Conservation (phyloP, 2,113 vertebrate species). For the Furnarius figulus region DNA sequence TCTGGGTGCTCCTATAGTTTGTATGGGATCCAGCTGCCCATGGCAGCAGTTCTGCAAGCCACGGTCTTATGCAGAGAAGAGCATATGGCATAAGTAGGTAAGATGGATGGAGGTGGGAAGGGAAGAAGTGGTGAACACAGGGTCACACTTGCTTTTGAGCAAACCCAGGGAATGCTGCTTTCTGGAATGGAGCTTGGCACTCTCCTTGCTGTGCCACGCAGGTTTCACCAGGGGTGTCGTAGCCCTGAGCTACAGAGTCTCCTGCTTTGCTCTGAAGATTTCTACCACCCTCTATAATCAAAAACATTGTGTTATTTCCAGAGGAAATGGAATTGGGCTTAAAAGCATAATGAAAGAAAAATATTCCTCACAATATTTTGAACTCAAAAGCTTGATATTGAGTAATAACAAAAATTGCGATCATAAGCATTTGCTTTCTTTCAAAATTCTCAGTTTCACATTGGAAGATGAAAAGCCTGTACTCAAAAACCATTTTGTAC, state of each 20-base stretch:
- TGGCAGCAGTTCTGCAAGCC: background rate
- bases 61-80: background rate
- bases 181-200: background rate
- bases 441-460: background rate
- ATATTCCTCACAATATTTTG: background rate
- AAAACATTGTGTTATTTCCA: background rate
- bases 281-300: background rate
- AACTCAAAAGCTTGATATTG: background rate
- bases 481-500: background rate
- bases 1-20: background rate
- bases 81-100: background rate
- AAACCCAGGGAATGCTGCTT: background rate
- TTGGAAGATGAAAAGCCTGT: background rate
- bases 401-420: background rate
- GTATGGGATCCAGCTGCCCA: background rate
- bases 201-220: background rate
- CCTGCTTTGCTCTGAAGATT: background rate
- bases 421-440: background rate
- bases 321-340: background rate
- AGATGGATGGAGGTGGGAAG: background rate
- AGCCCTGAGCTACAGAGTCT: background rate
- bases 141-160: background rate
- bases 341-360: background rate
- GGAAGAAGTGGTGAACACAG: background rate
- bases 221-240: background rate